Evolutionary conservation across 2,113 vertebrate genomes (phyloP).

Genomic region (Tragelaphus imberbis): DNA sequence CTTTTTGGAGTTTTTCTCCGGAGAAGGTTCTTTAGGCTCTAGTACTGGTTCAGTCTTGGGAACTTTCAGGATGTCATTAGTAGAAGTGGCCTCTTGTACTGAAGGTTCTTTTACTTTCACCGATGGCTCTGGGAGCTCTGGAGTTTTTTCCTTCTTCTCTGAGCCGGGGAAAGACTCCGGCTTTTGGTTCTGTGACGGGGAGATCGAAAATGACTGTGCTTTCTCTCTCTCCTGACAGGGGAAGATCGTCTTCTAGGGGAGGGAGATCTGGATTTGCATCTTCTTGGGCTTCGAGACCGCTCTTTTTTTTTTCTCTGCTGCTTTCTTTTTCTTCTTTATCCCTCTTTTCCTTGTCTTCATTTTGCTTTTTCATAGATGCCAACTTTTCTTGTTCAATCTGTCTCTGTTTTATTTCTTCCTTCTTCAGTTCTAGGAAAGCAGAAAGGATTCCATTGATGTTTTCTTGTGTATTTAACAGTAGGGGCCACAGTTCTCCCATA

Average conservation of each 20-base stretch:
- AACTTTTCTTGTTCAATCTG: conserved; percentile 99
- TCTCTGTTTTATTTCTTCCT: conserved; percentile 99
- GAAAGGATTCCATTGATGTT: conserved; percentile 99
- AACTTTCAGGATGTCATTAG: conserved; percentile 89
- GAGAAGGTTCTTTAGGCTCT: conserved; percentile 89
- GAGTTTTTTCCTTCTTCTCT: conserved; percentile 85
- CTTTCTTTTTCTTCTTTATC: conserved; percentile 92
- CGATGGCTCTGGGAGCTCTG: conserved; percentile 88
- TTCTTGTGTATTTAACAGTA: conserved; percentile 97
- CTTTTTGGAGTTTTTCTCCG: conserved; percentile 89
- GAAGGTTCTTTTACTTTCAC: conserved; percentile 85
- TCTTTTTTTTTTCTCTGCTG: conserved; percentile 88
- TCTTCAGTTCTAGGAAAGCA: conserved; percentile 97
- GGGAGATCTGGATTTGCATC: conserved; percentile 93
- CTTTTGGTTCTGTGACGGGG: conserved; percentile 93
- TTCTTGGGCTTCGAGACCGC: conserved; percentile 94
- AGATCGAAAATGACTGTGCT: conserved; percentile 92
- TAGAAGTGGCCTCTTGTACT: conserved; percentile 90
- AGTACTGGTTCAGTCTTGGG: conserved; percentile 87
- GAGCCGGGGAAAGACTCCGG: conserved; percentile 83
- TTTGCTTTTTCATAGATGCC: conserved; percentile 94
- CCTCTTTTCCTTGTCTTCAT: conserved; percentile 94
- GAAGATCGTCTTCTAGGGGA: conserved; percentile 91
- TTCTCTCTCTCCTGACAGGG: conserved; percentile 91
- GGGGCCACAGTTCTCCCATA: conserved; percentile 98